Evolutionary conservation across 2,113 vertebrate genomes (phyloP).

Genomic region (Callionymus lyra): DNA sequence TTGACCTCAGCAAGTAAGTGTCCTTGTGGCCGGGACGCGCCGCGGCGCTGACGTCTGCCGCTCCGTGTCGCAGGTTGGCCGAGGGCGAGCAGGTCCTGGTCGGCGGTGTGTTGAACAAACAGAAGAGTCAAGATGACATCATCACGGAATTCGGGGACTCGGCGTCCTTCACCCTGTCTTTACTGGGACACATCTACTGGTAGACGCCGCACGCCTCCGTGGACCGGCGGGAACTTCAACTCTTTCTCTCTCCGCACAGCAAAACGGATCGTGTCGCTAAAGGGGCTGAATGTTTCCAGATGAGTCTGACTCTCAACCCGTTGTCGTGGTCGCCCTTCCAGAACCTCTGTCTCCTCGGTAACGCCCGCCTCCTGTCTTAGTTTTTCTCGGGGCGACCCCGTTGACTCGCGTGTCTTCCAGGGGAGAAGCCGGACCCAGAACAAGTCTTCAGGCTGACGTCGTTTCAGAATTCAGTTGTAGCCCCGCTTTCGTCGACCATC

Average conservation of each 20-base stretch:
- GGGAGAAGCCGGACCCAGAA: slow-evolving; percentile 96
- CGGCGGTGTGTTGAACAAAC: slow-evolving; percentile 94
- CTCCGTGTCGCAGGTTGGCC: slow-evolving; percentile 73
- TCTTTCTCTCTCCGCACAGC: slow-evolving; percentile 24
- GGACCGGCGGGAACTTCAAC: not conserved
- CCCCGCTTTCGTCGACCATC: slow-evolving; percentile 74
- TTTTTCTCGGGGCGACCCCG: not conserved
- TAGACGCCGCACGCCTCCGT: slow-evolving; percentile 35
- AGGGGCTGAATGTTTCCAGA: slow-evolving; percentile 98
- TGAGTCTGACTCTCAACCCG: slow-evolving; percentile 95
- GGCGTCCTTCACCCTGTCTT: slow-evolving; percentile 88
- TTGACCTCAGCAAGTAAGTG: slow-evolving; percentile 95
- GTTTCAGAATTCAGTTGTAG: slow-evolving; percentile 80
- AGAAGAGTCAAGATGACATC: slow-evolving; percentile 96
- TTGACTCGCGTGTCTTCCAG: slow-evolving; percentile 53
- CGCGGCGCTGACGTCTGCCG: not conserved
- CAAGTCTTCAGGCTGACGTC: slow-evolving; percentile 95
- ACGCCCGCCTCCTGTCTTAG: not conserved
- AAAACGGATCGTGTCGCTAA: slow-evolving; percentile 71
- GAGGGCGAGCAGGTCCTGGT: slow-evolving; percentile 96
- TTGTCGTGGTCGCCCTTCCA: slow-evolving; percentile 98
- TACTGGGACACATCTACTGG: slow-evolving; percentile 98
- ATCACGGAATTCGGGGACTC: slow-evolving; percentile 96
- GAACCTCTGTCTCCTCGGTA: slow-evolving; percentile 96
- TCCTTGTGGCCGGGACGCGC: not conserved